A percentile compares a stretch with the other conserved stretches of the same genome.
These are phyloP conservation scores for Bergia puertoricense DNA, from an alignment of 92 coral and sea anemone species.

Conservation along the genomic window DNA sequence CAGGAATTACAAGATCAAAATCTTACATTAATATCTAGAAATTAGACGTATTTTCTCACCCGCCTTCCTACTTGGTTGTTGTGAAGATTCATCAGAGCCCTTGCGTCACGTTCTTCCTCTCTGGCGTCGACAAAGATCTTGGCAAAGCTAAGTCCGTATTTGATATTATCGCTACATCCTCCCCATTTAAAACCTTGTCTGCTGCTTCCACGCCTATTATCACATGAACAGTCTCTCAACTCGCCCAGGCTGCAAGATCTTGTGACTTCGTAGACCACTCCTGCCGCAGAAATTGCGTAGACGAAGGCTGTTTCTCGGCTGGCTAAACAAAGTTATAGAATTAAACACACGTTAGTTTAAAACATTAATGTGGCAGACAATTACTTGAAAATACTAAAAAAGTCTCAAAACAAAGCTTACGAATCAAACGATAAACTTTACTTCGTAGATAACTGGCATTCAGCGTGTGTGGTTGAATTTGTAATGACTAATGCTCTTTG, in stretches of 20 bases:
- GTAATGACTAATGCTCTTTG: neutral
- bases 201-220: constrained; percentile 65
- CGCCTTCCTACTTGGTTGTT: no score
- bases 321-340: neutral
- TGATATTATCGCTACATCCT: constrained; percentile 48
- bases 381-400: neutral
- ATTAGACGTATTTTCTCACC: neutral
- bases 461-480: neutral
- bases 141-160: constrained; percentile 86
- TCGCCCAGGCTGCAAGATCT: no score
- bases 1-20: neutral
- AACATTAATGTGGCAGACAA: neutral
- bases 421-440: neutral
- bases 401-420: neutral
- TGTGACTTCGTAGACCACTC: no score
- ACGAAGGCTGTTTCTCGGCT: no score
- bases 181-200: constrained; percentile 87
- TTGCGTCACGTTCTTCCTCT: constrained; percentile 86
- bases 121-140: no score
- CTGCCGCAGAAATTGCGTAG: no score
- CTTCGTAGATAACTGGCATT: neutral
- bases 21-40: neutral
- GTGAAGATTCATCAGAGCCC: constrained; percentile 75
- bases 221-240: constrained; percentile 56
- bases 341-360: neutral